Percentiles rank a stretch among this genome's conserved stretches.
phyloP scores from a whole-genome alignment of 35 echinoderm and acorn worm species.

The Ophioderma brevispina region DNA sequence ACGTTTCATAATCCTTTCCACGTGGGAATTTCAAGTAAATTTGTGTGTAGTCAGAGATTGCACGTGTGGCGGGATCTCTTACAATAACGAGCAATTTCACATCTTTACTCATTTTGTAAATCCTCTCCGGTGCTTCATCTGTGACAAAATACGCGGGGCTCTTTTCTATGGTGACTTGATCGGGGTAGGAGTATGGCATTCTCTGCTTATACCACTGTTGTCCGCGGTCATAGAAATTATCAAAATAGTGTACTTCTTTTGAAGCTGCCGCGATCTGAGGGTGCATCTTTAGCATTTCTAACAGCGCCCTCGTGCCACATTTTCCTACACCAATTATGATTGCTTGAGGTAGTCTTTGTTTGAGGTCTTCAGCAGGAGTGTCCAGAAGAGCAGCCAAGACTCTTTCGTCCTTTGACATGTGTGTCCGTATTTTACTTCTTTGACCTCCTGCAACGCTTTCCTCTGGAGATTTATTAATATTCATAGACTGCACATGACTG shows the following conservation, averaged over 20 bases:
- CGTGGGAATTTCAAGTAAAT: slow-evolving; percentile 30
- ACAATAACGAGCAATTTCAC: slow-evolving; percentile 84
- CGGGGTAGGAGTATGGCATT: slow-evolving; percentile 82
- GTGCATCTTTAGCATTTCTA: slow-evolving; percentile 88
- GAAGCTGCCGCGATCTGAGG: slow-evolving; percentile 76
- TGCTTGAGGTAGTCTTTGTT: slow-evolving; percentile 74
- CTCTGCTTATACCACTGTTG: slow-evolving; percentile 78
- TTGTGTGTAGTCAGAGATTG: slow-evolving; percentile 92
- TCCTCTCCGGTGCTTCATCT: slow-evolving; percentile 59
- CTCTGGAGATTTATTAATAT: background rate
- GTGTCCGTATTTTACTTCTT: background rate
- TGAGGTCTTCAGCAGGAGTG: background rate
- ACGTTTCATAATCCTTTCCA: slow-evolving; percentile 28
- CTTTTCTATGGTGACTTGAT: slow-evolving; percentile 95
- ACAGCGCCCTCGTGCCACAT: slow-evolving; percentile 92
- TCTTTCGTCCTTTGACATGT: background rate
- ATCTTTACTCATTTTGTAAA: slow-evolving; percentile 72
- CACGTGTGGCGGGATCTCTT: slow-evolving; percentile 75
- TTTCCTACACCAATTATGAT: slow-evolving; percentile 95
- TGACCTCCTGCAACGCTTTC: background rate
- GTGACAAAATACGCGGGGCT: slow-evolving; percentile 90
- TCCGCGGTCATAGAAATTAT: slow-evolving; percentile 81
- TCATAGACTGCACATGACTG: background rate
- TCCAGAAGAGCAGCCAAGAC: background rate
- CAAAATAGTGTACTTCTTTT: slow-evolving; percentile 90